Evolutionary conservation across 2,113 vertebrate genomes (phyloP).

Genomic region (Aspiorhynchus laticeps): DNA sequence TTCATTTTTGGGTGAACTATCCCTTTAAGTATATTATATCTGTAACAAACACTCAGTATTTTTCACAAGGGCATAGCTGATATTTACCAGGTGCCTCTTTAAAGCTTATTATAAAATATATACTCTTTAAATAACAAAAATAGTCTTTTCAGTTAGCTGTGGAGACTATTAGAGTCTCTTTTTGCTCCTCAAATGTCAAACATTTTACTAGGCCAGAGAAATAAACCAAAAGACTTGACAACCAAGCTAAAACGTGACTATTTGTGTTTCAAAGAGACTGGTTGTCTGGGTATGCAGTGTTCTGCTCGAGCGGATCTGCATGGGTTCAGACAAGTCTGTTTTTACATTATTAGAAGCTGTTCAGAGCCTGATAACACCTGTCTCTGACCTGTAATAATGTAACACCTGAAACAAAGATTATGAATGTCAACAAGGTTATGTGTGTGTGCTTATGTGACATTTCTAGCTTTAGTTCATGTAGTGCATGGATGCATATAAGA

Average conservation of each 20-base stretch:
- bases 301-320: constrained; percentile 49
- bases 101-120: neutral
- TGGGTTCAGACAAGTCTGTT: constrained; percentile 65
- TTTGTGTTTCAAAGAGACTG: neutral
- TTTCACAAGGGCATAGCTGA: neutral
- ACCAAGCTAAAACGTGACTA: neutral
- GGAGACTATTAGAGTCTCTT: neutral
- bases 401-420: constrained; percentile 68
- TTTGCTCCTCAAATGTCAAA: neutral
- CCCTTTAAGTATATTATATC: too few relatives aligned
- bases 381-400: constrained; percentile 72
- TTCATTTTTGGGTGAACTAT: too few relatives aligned
- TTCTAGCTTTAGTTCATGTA: neutral
- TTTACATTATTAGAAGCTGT: constrained; percentile 59
- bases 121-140: neutral
- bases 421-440: neutral
- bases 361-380: constrained; percentile 65
- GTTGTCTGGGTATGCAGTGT: neutral
- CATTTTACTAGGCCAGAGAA: neutral
- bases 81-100: neutral
- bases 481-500: neutral
- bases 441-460: neutral
- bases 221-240: neutral
- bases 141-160: neutral
- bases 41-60: neutral